These are phyloP conservation scores for Chaetops frenatus DNA, from an alignment of 2,113 vertebrate genomes.

Conservation along the genomic window DNA sequence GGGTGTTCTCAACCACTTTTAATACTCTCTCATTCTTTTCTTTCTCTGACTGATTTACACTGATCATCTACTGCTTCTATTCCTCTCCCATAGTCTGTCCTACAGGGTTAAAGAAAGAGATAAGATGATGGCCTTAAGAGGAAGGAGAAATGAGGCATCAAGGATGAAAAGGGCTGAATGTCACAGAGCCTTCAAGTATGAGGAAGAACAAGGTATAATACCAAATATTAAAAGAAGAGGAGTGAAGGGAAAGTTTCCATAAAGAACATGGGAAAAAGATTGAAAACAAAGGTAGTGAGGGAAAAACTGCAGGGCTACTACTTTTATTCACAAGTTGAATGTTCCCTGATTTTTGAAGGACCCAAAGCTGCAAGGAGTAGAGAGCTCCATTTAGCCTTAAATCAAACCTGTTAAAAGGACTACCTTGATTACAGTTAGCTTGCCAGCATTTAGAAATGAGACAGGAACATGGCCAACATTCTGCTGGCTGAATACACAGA, in stretches of 20 bases:
- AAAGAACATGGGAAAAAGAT: background rate
- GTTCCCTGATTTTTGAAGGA: background rate
- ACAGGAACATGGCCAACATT: conserved; percentile 25
- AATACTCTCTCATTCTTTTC: background rate
- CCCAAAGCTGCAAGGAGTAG: background rate
- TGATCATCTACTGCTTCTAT: background rate
- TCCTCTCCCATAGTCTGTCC: background rate
- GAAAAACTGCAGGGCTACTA: background rate
- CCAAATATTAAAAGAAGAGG: background rate
- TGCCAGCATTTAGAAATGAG: conserved; percentile 34
- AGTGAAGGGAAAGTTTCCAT: background rate
- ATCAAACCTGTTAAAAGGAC: conserved; percentile 36
- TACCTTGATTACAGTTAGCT: conserved; percentile 9
- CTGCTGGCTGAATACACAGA: conserved; percentile 21
- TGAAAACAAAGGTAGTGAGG: background rate
- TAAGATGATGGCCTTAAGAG: background rate
- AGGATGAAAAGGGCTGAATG: background rate
- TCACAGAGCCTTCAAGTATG: background rate
- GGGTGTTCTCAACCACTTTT: background rate
- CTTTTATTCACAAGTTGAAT: background rate
- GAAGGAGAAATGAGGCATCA: background rate
- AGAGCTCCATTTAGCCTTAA: background rate
- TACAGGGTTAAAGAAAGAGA: background rate
- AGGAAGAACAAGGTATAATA: background rate
- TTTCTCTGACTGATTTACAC: background rate